Evolutionary conservation across 1,140 invertebrate species (phyloP).

Genomic region (Achroia grisella): DNA sequence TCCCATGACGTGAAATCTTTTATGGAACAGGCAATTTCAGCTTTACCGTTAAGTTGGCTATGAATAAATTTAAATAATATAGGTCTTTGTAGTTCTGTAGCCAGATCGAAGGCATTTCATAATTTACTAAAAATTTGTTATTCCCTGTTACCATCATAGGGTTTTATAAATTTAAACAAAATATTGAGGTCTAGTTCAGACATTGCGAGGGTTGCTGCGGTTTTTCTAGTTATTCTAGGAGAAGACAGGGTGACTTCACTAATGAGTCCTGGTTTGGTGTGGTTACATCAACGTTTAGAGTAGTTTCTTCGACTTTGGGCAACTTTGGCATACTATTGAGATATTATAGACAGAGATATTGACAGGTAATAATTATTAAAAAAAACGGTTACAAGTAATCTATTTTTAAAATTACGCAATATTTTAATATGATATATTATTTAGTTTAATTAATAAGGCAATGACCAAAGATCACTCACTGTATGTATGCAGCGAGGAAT

Average conservation of each 20-base stretch:
- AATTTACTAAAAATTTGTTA: slow-evolving; percentile 4
- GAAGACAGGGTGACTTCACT: neutral
- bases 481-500: too few species aligned
- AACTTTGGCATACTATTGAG: too few species aligned
- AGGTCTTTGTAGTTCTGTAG: slow-evolving; percentile 1
- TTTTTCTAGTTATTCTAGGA: neutral
- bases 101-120: slow-evolving; percentile 3
- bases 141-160: slow-evolving; percentile 4
- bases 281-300: too few species aligned
- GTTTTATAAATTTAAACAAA: slow-evolving; percentile 1
- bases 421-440: too few species aligned
- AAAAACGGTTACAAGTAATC: too few species aligned
- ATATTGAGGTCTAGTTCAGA: slow-evolving; percentile 3
- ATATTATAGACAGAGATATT: too few species aligned
- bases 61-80: slow-evolving; percentile 7
- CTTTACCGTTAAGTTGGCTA: slow-evolving; percentile 2
- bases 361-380: too few species aligned
- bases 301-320: too few species aligned
- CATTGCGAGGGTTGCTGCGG: neutral
- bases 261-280: neutral
- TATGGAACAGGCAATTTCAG: neutral
- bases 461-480: too few species aligned
- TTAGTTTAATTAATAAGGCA: too few species aligned
- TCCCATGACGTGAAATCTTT: slow-evolving; percentile 11
- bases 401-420: too few species aligned